Evolutionary conservation across 53 echinoderm and acorn worm species (phyloP), one percentile per base, ranked within the genome.

Genomic region (Henricia sp.): DNA sequence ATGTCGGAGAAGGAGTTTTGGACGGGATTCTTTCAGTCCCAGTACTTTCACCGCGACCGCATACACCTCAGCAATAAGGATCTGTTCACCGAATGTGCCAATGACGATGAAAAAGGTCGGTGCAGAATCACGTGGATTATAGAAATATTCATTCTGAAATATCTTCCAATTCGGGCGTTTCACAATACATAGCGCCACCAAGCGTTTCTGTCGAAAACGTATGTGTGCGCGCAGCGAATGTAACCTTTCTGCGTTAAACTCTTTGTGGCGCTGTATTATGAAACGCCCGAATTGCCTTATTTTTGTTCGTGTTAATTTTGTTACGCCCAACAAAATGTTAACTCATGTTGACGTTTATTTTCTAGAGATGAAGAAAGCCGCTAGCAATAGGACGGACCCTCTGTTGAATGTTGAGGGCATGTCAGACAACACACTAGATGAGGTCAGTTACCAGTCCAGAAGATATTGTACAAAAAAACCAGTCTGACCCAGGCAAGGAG

Each of bases 1-100:
- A 92, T 96, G 90, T 74, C 94, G 4, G 97, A 96, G 74, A 95
- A 92, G 44, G 97, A 96, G 34, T 96, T 96, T 83, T 96, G 97
- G 97, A 96, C 94, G 25, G 68, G 90, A 21, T 96, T 96, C 71
- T 96, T 96, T 64, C 97, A 96, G 87, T 96, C 97, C 3, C 97
- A 96, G 67, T 96, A 96, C 67, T 96, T 96, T 70, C 97, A 96
- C 59, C 90, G 97, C 19, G 97, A 96, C 70, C 67, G 97, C 24
- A 86, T 96, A 83, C 88, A 92, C 23, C 69, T 88, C 19, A 94
- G 90, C 11, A 90, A 82, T 39, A 92, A 94, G 72, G 97, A 96
- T 37, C 53, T 96, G 21, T 96, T 96, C 41, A 85, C 97, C 0
- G 97, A 96, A 43, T 94, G 94, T 86, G 97, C 97, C 42, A 96